These are phyloP conservation scores for Ladona fulva DNA, from an alignment of 1,140 invertebrate species.

Conservation along the genomic window DNA sequence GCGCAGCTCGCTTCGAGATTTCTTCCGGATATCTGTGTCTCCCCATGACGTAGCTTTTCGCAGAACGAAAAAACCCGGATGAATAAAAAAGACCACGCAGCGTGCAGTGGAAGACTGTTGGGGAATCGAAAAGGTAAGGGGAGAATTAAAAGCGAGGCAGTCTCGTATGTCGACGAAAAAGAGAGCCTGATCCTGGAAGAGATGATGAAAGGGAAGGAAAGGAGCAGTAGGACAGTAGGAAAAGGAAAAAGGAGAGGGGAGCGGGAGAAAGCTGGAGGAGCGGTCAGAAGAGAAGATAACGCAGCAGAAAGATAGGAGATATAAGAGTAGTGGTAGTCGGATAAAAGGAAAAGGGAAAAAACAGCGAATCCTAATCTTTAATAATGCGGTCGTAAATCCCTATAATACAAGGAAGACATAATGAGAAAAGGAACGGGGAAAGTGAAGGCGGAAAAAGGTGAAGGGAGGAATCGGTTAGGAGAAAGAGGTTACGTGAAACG, in stretches of 20 bases:
- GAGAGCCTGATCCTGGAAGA: no score
- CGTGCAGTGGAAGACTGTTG: no score
- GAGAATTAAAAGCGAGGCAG: no score
- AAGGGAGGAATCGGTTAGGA: not conserved
- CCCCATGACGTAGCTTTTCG: no score
- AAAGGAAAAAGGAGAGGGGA: not conserved
- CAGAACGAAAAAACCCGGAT: no score
- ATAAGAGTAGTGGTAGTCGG: not conserved
- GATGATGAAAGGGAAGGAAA: not conserved
- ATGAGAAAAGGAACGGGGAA: not conserved
- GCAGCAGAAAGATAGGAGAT: no score
- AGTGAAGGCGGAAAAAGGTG: not conserved
- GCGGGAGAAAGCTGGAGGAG: not conserved
- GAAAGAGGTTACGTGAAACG: no score
- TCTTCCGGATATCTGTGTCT: no score
- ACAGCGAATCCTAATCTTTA: not conserved
- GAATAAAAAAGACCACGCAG: no score
- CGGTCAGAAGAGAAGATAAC: not conserved
- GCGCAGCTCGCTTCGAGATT: no score
- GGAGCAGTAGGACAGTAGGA: not conserved
- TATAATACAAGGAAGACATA: not conserved
- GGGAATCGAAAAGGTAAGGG: no score
- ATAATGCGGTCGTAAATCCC: slow-evolving; percentile 4
- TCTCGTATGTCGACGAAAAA: no score
- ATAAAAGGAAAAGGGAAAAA: not conserved